phyloP scores from a whole-genome alignment of 2,888 invertebrate species.

The Lasioglossum zephyrum region DNA sequence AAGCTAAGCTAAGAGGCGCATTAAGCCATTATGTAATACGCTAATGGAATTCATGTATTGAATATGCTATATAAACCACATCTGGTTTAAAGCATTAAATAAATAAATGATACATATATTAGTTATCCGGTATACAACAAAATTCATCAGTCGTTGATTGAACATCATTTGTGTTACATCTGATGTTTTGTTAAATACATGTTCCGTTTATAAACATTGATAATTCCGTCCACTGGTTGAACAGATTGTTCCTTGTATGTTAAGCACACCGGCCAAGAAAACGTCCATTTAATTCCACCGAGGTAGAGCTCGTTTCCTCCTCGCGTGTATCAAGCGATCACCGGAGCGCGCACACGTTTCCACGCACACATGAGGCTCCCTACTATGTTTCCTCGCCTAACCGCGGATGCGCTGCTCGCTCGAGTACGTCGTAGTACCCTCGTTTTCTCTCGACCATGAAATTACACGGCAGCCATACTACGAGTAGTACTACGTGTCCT shows the following conservation, averaged over 20 bases:
- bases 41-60: no score
- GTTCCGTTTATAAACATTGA: no score
- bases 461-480: conserved; percentile 70
- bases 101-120: no score
- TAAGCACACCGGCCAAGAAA: neutral
- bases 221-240: no score
- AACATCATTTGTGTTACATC: no score
- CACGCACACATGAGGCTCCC: neutral
- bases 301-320: conserved; percentile 10
- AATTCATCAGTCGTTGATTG: no score
- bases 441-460: conserved; percentile 72
- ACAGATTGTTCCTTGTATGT: neutral
- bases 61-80: no score
- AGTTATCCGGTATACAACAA: no score
- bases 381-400: conserved; percentile 49
- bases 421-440: conserved; percentile 72
- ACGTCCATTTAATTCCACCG: conserved; percentile 21
- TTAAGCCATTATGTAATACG: no score
- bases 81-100: no score
- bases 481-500: conserved; percentile 75
- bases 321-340: conserved; percentile 1
- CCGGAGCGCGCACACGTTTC: neutral
- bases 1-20: no score
- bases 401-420: conserved; percentile 67
- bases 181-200: no score